Evolutionary conservation across 2,797 vertebrate genomes (phyloP), one percentile per base, ranked within the genome.

Genomic region (Alouatta caraya): DNA sequence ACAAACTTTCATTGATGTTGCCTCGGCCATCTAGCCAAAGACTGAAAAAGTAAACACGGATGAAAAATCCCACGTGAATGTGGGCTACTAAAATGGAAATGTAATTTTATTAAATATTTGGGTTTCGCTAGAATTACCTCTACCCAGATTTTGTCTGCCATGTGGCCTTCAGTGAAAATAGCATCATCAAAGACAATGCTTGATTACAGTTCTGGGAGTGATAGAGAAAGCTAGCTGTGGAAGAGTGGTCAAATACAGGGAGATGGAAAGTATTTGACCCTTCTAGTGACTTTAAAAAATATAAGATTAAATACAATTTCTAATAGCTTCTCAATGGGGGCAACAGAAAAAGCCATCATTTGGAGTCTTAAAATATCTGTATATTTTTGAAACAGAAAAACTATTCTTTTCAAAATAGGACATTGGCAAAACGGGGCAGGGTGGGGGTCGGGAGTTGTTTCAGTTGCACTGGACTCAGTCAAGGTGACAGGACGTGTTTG

Each of bases 41-140:
- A 64, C 67, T 55, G 33, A 48, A 57, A 73, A 75, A 46, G 85
- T 1, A 55, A 86, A 37, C 3, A 22, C 8, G 2, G 8, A 59
- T 1, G 3, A 24, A 52, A 48, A 55, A 39, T 1, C 21, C 0
- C 7, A 7, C 0, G 37, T n/a, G 44, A 17, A 21, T 0, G 8
- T 6, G 46, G 67, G 39, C 37, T 24, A 22, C 24, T 21, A 2
- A 22, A 7, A 37, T 2, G 37, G 57, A 88, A 39, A 81, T 3
- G 2, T 11, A 8, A 48, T 37, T 22, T 2, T 7, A 9, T 50
- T 1, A 3, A 86, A 26, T 0, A 1, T 46, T 4, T 8, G 42
- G 26, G 50, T 21, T 72, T 70, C 26, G 12, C 88, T 26, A n/a
- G 75, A 70, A 10, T 30, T 5, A 37, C n/a, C 48, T 82, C 86